Base-by-base conservation (phyloP, 2,888 invertebrate genomes). In the Cotesia congregata region DNA sequence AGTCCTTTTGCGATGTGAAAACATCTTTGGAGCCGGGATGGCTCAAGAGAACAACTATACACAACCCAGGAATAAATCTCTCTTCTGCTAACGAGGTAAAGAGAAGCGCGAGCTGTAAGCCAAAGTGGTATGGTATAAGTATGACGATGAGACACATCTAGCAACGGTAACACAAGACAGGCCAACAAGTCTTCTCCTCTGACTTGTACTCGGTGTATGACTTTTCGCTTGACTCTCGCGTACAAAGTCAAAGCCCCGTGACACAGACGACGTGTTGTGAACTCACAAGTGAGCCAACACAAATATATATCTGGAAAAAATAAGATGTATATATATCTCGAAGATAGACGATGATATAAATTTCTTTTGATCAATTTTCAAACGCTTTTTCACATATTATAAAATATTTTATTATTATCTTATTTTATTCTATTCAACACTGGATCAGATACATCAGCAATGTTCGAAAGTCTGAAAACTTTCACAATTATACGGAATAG, bases 41-140 rank as follows among this genome's bases (percentile, higher is more conserved):
- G 50, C 50, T 50, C 50, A 50, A 50, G 50, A 12, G 50, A 50
- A 50, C 50, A 12, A 50, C 50, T 50, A 50, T 50, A 50, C 50
- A 50, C 50, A 50, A 73, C 38, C 41, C 30, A 12, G 15, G 38
- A 65, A 73, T 73, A 73, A 73, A 73, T 73, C 67, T 73, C 67
- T 38, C 50, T 30, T 12, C 30, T 41, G 38, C 67, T 73, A 73
- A 73, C 73, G 65, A 73, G 73, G 67, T 59, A 61, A 61, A 39
- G 61, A 61, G 50, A 68, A 17, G 20, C 40, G 50, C n/a, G 67
- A 67, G 17, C 50, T 50, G 50, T 50, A 50, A 50, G 50, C 50
- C 50, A 67, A 41, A 40, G 67, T 20, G 20, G 5, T 9, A 20
- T 65, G 30, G 17, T 30, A 40, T 39, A 6, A 9, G 12, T 9